A percentile compares a stretch with the other conserved stretches of the same genome.
Evolutionary conservation across 2,113 vertebrate genomes (phyloP).

Genomic region (Pygoscelis adeliae): DNA sequence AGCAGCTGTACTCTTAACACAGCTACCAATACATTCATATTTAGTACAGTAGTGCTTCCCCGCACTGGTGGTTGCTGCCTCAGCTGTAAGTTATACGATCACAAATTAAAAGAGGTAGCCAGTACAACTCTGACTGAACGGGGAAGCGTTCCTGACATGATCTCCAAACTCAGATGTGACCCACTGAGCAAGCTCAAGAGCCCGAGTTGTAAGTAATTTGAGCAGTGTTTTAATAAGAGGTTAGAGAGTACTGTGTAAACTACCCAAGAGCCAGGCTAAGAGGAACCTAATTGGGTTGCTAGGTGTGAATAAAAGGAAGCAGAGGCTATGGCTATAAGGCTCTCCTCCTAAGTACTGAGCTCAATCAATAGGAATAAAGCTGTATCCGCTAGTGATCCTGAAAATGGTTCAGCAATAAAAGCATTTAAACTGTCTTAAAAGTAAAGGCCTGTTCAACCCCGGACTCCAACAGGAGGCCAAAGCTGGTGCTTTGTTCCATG

Average conservation of each 20-base stretch:
- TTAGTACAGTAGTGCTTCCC: background rate
- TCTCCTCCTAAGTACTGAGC: background rate
- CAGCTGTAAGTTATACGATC: background rate
- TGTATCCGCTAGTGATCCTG: background rate
- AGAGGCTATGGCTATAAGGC: background rate
- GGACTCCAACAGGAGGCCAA: background rate
- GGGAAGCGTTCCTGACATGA: background rate
- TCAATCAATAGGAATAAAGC: background rate
- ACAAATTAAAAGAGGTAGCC: background rate
- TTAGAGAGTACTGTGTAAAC: background rate
- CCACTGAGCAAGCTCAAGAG: background rate
- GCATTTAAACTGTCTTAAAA: background rate
- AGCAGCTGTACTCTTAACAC: background rate
- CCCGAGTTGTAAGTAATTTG: background rate
- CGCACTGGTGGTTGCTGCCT: background rate
- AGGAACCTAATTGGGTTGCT: background rate
- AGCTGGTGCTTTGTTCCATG: background rate
- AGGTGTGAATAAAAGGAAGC: constrained; percentile 27
- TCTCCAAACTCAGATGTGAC: background rate
- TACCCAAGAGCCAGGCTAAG: background rate
- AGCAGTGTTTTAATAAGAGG: background rate
- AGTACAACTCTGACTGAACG: background rate
- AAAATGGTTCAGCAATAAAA: background rate
- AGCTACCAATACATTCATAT: background rate
- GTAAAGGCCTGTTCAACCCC: background rate